A percentile compares a stretch with the other conserved stretches of the same genome.
Evolutionary conservation across 2,797 vertebrate genomes (phyloP).

Genomic region (Mareca penelope): DNA sequence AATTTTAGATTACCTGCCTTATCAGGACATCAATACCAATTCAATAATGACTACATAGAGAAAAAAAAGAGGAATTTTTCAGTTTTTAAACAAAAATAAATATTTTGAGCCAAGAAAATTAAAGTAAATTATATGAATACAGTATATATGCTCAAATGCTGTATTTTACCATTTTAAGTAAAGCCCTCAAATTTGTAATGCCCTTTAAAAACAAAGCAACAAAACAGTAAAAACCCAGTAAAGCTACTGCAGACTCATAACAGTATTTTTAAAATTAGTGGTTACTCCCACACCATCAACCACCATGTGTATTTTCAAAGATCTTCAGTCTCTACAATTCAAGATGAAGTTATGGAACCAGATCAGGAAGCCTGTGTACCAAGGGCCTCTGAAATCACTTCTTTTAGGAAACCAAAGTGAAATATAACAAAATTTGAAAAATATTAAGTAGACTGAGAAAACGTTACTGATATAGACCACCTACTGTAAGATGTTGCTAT

Average conservation of each 20-base stretch:
- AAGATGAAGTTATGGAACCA: background rate
- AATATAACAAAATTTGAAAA: background rate
- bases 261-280: background rate
- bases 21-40: background rate
- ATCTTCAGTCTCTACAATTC: background rate
- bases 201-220: background rate
- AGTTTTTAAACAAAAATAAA: background rate
- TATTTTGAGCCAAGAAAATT: background rate
- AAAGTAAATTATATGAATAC: background rate
- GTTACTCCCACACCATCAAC: background rate
- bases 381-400: background rate
- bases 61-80: background rate
- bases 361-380: background rate
- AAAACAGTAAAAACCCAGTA: background rate
- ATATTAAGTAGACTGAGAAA: background rate
- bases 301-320: background rate
- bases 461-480: fast-evolving
- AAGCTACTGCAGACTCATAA: background rate
- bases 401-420: background rate
- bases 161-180: background rate
- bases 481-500: background rate
- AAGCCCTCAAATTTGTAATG: background rate
- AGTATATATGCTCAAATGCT: fast-evolving
- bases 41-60: background rate
- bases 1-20: background rate